phyloP scores from a whole-genome alignment of 1,140 invertebrate species.

The Zaprionus capensis region DNA sequence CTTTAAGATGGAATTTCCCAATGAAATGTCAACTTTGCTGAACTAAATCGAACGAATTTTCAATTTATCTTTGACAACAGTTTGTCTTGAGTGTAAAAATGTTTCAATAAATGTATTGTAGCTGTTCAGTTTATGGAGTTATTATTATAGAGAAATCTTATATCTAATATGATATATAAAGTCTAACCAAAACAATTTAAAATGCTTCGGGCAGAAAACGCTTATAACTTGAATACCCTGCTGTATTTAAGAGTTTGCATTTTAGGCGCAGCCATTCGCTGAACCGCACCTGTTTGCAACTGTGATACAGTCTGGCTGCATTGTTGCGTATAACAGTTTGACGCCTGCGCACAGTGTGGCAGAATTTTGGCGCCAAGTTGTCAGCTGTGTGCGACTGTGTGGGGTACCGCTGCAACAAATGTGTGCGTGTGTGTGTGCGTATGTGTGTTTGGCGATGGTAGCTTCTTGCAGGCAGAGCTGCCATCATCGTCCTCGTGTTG shows the following conservation, averaged over 20 bases:
- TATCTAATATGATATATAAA: too few relatives aligned
- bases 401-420: conserved; percentile 52
- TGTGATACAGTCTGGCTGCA: conserved; percentile 46
- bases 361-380: conserved; percentile 72
- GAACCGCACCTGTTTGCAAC: conserved; percentile 40
- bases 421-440: conserved; percentile 11
- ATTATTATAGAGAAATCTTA: not conserved
- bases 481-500: conserved; percentile 82
- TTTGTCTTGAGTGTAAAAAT: not conserved
- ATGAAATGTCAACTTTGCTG: not conserved
- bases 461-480: conserved; percentile 72
- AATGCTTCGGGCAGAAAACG: too few relatives aligned
- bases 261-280: not conserved
- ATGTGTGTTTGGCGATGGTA: conserved; percentile 57
- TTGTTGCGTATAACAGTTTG: conserved; percentile 48
- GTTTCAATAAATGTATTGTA: not conserved
- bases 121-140: not conserved
- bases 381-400: conserved; percentile 51
- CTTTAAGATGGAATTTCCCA: not conserved
- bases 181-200: too few relatives aligned
- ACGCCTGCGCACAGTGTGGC: conserved; percentile 44
- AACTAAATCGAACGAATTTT: not conserved
- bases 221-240: too few relatives aligned
- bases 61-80: not conserved
- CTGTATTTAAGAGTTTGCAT: not conserved